phyloP scores from a whole-genome alignment of 2,797 vertebrate species.

The Tragelaphus eurycerus region DNA sequence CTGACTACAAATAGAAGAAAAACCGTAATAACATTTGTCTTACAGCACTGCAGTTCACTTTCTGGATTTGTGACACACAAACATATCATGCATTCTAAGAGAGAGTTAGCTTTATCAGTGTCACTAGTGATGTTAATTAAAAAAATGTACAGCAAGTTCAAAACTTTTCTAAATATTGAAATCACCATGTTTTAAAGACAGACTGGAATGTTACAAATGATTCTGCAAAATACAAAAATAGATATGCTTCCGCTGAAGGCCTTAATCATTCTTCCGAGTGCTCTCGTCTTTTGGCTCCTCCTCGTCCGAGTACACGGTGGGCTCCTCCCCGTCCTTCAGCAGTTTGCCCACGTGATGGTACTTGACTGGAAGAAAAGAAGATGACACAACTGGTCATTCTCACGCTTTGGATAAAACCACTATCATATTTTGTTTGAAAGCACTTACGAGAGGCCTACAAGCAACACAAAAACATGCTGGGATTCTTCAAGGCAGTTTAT shows the following conservation, averaged over 20 bases:
- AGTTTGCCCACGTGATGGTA: constrained; percentile 96
- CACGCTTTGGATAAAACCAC: neutral
- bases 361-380: constrained; percentile 87
- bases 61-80: constrained; percentile 53
- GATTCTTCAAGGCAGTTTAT: neutral
- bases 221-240: constrained; percentile 77
- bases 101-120: constrained; percentile 60
- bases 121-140: constrained; percentile 73
- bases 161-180: constrained; percentile 75
- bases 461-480: neutral
- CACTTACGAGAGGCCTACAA: neutral
- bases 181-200: constrained; percentile 74
- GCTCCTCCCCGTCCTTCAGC: constrained; percentile 94
- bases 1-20: constrained; percentile 61
- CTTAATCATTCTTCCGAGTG: constrained; percentile 91
- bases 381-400: constrained; percentile 39
- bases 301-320: constrained; percentile 95
- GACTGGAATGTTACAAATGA: constrained; percentile 81
- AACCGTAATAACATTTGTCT: constrained; percentile 62
- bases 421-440: neutral
- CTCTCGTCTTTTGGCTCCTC: constrained; percentile 87
- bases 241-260: constrained; percentile 68
- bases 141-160: constrained; percentile 71
- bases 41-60: constrained; percentile 64
- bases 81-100: constrained; percentile 71